phyloP scores from a whole-genome alignment of 2,113 vertebrate species.

The Tachysurus vachellii region DNA sequence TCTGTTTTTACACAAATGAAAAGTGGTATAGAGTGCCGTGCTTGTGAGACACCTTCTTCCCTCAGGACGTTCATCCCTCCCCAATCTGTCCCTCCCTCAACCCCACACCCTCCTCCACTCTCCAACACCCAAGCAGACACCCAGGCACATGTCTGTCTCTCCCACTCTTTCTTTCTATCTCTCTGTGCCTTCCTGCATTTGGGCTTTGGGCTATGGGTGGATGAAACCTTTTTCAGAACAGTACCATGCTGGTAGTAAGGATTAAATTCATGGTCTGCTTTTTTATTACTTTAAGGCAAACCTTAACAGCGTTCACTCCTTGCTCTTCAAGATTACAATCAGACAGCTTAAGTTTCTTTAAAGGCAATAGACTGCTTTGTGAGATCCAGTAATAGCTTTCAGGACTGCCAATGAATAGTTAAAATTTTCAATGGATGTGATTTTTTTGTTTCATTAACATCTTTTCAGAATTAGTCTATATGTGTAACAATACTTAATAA shows the following conservation, averaged over 20 bases:
- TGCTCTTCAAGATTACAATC: not conserved
- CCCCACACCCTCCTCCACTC: slow-evolving; percentile 35
- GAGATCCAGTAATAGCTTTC: not conserved
- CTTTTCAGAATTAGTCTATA: not conserved
- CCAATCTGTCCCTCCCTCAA: slow-evolving; percentile 66
- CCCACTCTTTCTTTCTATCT: slow-evolving; percentile 1
- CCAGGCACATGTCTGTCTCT: slow-evolving; percentile 26
- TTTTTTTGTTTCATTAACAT: not conserved
- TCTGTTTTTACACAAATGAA: slow-evolving; percentile 55
- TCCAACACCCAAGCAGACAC: slow-evolving; percentile 41
- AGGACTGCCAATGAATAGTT: not conserved
- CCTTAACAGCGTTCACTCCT: not conserved
- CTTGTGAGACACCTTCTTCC: slow-evolving; percentile 66
- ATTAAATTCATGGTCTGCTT: not conserved
- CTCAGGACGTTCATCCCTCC: slow-evolving; percentile 69
- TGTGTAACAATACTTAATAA: not conserved
- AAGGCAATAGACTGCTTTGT: not conserved
- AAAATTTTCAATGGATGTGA: not conserved
- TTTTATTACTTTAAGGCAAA: not conserved
- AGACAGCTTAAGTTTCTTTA: not conserved
- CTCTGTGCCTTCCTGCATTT: slow-evolving; percentile 35
- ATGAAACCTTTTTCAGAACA: slow-evolving; percentile 13
- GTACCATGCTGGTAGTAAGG: not conserved
- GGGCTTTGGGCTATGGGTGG: slow-evolving; percentile 23
- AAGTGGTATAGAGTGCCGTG: slow-evolving; percentile 53